Conservation (phyloP, 2,113 vertebrate genomes). For the Sus scrofa region DNA sequence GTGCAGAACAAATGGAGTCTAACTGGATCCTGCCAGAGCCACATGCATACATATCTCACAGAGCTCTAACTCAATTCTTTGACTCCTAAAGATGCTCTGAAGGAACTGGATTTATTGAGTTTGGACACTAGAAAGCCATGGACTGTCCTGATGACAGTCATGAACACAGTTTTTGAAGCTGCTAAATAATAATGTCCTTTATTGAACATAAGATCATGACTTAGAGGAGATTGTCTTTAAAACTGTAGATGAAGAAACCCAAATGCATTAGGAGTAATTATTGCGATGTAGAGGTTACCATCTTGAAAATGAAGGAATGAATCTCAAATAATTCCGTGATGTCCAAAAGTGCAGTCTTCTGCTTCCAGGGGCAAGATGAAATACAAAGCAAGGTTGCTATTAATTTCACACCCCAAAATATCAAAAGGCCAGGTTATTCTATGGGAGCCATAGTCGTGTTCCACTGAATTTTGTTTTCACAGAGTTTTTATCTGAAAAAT, state of each 20-base stretch:
- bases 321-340: background rate
- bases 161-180: conserved; percentile 10
- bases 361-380: background rate
- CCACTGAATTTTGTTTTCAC: background rate
- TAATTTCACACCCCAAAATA: background rate
- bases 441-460: background rate
- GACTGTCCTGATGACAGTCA: background rate
- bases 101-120: conserved; percentile 33
- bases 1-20: background rate
- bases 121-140: background rate
- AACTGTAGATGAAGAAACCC: background rate
- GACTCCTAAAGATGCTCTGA: background rate
- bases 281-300: background rate
- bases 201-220: background rate
- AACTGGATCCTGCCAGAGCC: background rate
- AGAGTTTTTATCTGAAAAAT: background rate
- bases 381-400: background rate
- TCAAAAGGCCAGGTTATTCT: background rate
- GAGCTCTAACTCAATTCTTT: conserved; percentile 10
- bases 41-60: background rate
- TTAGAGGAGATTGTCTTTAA: background rate
- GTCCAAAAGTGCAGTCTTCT: background rate
- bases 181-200: background rate
- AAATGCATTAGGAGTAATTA: background rate
- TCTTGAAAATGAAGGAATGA: conserved; percentile 11